phyloP scores from a whole-genome alignment of 2,113 vertebrate genomes.

The Calyptomena viridis region DNA sequence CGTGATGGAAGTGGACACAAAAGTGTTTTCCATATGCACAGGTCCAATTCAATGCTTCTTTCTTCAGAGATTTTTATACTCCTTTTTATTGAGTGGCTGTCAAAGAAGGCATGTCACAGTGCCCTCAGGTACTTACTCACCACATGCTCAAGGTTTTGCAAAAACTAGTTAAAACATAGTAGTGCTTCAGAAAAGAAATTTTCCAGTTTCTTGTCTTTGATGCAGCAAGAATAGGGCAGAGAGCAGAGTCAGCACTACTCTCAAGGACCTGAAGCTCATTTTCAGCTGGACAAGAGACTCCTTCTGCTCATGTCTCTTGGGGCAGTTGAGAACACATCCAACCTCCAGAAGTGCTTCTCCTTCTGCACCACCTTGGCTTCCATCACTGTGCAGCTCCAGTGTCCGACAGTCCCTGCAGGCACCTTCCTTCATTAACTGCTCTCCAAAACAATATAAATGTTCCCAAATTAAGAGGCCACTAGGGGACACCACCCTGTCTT shows the following conservation, averaged over 20 bases:
- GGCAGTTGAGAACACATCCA: background rate
- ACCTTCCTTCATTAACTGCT: background rate
- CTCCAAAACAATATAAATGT: background rate
- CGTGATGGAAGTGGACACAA: rapidly evolving
- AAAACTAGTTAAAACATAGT: background rate
- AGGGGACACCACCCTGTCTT: slow-evolving; percentile 28
- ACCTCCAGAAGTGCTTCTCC: background rate
- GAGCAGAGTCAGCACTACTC: background rate
- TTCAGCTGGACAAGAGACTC: background rate
- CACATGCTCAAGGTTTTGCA: background rate
- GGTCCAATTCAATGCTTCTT: background rate
- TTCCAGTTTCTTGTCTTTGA: background rate
- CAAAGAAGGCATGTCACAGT: background rate
- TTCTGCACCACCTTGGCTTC: background rate
- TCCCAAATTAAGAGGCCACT: background rate
- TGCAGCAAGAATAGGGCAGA: background rate
- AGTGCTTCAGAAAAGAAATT: background rate
- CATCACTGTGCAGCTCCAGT: background rate
- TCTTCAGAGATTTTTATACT: background rate
- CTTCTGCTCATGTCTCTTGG: background rate
- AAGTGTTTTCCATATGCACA: background rate
- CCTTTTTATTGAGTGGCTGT: background rate
- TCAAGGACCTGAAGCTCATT: background rate
- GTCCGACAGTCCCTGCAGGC: background rate
- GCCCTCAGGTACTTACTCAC: background rate